Conservation (phyloP, 2,797 vertebrate species). For the Pogoniulus pusillus region DNA sequence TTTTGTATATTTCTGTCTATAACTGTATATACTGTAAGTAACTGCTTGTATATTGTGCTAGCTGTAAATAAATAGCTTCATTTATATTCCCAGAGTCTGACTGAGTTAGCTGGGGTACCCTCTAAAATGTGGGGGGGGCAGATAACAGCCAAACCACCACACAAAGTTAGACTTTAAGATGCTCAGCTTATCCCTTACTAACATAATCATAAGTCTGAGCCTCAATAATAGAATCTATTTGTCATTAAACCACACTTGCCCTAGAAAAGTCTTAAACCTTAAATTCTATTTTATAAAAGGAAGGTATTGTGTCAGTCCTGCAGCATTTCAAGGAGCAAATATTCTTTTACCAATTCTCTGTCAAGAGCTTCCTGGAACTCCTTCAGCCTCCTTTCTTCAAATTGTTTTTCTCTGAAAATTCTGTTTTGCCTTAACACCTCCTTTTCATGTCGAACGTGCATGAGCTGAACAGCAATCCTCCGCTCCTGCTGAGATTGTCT, state of each 20-base stretch:
- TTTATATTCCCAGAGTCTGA: too few relatives aligned
- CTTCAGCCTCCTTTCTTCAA: constrained; percentile 83
- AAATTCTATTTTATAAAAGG: neutral
- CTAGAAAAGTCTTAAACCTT: neutral
- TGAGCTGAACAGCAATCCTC: constrained; percentile 86
- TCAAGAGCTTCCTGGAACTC: constrained; percentile 90
- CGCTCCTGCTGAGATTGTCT: constrained; percentile 90
- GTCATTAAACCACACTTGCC: neutral
- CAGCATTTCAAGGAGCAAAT: neutral
- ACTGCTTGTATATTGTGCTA: too few relatives aligned
- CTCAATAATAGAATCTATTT: neutral
- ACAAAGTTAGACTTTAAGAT: neutral
- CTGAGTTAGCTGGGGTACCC: too few relatives aligned
- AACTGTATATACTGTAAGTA: too few relatives aligned
- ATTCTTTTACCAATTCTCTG: constrained; percentile 84
- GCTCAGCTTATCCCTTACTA: neutral
- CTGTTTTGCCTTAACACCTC: constrained; percentile 89
- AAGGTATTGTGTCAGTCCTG: neutral
- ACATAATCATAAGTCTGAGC: neutral
- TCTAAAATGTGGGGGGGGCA: too few relatives aligned
- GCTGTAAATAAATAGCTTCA: too few relatives aligned
- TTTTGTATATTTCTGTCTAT: too few relatives aligned
- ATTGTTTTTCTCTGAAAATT: constrained; percentile 88
- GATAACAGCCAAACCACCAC: too few relatives aligned
- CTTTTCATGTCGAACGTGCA: constrained; percentile 88